Percentiles rank a stretch among this genome's conserved stretches.
Evolutionary conservation across 2,888 invertebrate species (phyloP).

Genomic region (Tipula unca): DNA sequence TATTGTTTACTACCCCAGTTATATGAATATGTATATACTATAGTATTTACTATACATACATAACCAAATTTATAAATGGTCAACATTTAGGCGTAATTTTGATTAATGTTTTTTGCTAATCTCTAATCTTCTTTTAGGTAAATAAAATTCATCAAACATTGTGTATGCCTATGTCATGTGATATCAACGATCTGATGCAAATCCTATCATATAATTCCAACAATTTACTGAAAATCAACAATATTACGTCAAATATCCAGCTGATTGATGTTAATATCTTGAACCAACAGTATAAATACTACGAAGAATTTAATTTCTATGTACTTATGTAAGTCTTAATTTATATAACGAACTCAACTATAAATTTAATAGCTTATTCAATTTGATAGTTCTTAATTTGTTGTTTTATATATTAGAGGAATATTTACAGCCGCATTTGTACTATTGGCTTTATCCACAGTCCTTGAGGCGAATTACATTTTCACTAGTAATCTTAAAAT

Average conservation of each 20-base stretch:
- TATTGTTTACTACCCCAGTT: no score
- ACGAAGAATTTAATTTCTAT: constrained; percentile 32
- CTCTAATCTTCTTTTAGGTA: constrained; percentile 25
- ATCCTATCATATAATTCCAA: constrained; percentile 29
- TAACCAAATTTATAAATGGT: not conserved
- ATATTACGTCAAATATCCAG: constrained; percentile 31
- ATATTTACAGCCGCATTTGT: not conserved
- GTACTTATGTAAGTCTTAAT: constrained; percentile 32
- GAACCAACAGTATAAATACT: constrained; percentile 29
- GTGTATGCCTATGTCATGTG: constrained; percentile 33
- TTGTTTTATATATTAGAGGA: not conserved
- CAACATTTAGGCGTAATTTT: not conserved
- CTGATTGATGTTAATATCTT: constrained; percentile 30
- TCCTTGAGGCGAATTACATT: not conserved
- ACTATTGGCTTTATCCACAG: not conserved
- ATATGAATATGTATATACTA: no score
- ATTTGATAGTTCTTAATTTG: not conserved
- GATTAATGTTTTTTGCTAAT: not conserved
- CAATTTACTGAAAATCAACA: constrained; percentile 30
- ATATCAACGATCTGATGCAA: constrained; percentile 29
- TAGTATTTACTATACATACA: no score
- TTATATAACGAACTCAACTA: not conserved
- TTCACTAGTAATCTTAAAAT: not conserved
- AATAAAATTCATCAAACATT: constrained; percentile 32
- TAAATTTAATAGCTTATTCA: no score